phyloP scores from a whole-genome alignment of 2,113 vertebrate genomes.

The Rhinoderma darwinii region DNA sequence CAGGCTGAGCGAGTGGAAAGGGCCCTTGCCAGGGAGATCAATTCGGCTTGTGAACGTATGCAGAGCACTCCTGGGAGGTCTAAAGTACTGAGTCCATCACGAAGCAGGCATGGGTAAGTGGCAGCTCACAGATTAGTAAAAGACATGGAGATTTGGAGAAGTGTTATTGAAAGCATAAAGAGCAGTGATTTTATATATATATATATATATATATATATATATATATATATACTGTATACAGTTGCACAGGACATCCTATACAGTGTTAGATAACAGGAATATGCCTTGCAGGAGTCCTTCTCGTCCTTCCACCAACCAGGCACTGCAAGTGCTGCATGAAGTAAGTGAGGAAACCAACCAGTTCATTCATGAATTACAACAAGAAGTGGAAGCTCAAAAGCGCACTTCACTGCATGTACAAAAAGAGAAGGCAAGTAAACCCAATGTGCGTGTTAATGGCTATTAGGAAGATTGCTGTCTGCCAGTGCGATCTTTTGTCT shows the following conservation, averaged over 20 bases:
- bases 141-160: background rate
- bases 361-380: slow-evolving; percentile 64
- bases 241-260: background rate
- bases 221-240: background rate
- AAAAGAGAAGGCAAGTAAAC: slow-evolving; percentile 66
- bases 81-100: background rate
- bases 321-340: slow-evolving; percentile 63
- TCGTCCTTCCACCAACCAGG: slow-evolving; percentile 65
- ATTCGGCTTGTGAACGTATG: slow-evolving; percentile 60
- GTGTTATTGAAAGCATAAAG: background rate
- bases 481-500: background rate
- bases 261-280: background rate
- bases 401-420: slow-evolving; percentile 61
- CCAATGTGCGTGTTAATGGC: background rate
- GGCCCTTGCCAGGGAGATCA: slow-evolving; percentile 65
- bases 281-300: background rate
- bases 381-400: slow-evolving; percentile 68
- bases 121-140: background rate
- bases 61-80: slow-evolving; percentile 59
- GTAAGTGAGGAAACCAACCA: slow-evolving; percentile 69
- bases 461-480: background rate
- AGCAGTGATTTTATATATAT: background rate
- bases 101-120: slow-evolving; percentile 65
- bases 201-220: background rate
- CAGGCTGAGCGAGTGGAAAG: slow-evolving; percentile 64